Evolutionary conservation across 2,888 invertebrate species (phyloP), one percentile per base, ranked within the genome.

Genomic region (Patella depressa): DNA sequence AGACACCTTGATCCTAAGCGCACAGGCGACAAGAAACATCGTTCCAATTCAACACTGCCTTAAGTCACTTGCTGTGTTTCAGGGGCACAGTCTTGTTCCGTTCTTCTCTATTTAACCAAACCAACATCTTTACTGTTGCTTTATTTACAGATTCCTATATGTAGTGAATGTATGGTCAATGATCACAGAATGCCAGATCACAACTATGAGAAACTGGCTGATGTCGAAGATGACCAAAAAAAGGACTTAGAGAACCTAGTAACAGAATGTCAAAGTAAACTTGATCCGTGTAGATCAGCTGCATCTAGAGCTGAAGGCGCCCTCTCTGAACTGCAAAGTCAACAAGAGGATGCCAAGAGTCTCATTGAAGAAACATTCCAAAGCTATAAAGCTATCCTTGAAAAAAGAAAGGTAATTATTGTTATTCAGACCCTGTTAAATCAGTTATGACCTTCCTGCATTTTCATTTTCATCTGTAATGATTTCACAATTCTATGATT

Each of bases 111-210:
- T 45, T 0, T 7, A 45, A 9, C 7, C 29, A 72, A 15, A 14
- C 55, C 5, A 45, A 17, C 24, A 11, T 59, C 2, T 75, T 19
- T 65, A 57, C 70, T 29, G 55, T 29, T 15, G 15, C 45, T 76
- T 34, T 54, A 72, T 75, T 82, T 83, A 4, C 94, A 96, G 93
- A 94, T 95, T 82, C 95, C 96, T 53, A 95, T 96, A 81, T 98
- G 97, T 92, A 95, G 95, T 86, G 97, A 97, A 92, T 98, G 98
- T 92, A 93, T 96, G 82, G 94, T 96, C 81, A 93, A 94, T 59
- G 95, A 96, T 81, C 97, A 98, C 90, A 96, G 96, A 92, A 95
- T 95, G 72, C 93, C 94, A 19, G 95, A 95, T 72, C 97, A 97
- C 93, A 95, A 95, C 85, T 96, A 95, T 88, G 97, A 97, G 90